A percentile compares a stretch with the other conserved stretches of the same genome.
These are phyloP conservation scores for Hiodon alosoides DNA, from an alignment of 2,113 vertebrate species.

Conservation along the genomic window DNA sequence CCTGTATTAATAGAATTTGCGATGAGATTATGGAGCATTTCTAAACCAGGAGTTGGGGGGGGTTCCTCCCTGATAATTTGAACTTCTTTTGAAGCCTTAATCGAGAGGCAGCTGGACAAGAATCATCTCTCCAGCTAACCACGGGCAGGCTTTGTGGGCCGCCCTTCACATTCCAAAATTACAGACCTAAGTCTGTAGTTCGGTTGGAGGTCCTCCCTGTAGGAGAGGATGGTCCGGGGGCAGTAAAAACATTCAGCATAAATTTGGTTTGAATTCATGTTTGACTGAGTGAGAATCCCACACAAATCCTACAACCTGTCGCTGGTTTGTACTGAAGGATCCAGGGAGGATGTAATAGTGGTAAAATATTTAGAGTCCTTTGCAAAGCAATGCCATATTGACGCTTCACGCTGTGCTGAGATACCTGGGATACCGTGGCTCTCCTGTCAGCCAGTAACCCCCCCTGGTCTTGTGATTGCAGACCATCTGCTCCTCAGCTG, in stretches of 20 bases:
- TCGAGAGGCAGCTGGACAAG: not conserved
- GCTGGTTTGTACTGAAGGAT: not conserved
- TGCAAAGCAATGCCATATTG: not conserved
- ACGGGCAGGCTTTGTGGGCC: not conserved
- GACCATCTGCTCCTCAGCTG: conserved; percentile 31
- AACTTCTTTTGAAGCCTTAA: not conserved
- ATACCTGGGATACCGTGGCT: not conserved
- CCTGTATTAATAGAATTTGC: not conserved
- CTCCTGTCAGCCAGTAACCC: conserved; percentile 2
- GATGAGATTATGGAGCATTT: not conserved
- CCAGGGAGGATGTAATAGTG: not conserved
- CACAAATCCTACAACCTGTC: not conserved
- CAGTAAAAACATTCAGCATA: not conserved
- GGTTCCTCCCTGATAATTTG: not conserved
- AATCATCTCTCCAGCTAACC: not conserved
- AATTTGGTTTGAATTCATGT: not conserved
- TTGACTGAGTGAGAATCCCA: not conserved
- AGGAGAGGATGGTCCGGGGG: not conserved
- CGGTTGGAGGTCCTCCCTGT: not conserved
- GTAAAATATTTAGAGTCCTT: not conserved
- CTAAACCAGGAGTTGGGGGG: not conserved
- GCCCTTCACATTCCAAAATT: not conserved
- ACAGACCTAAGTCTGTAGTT: not conserved
- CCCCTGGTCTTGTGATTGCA: not conserved
- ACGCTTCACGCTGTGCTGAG: not conserved